Evolutionary conservation across 2,113 vertebrate genomes (phyloP).

Genomic region (Strix aluco): DNA sequence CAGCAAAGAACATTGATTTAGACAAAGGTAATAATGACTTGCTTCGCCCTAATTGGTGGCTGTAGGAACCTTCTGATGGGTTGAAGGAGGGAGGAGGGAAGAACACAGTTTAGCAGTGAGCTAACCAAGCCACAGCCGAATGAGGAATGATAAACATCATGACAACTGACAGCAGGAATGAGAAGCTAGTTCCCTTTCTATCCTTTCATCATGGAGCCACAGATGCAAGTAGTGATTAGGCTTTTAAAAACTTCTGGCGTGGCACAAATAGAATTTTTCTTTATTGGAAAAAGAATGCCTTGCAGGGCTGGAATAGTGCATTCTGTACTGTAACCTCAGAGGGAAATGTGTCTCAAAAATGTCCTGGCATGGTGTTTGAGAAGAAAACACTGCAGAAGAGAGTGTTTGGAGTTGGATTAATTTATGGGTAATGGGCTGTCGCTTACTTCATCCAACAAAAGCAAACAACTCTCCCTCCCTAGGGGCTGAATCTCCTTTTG

Average conservation of each 20-base stretch:
- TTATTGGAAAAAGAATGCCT: background rate
- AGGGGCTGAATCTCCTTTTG: background rate
- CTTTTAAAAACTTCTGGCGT: background rate
- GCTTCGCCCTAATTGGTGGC: constrained; percentile 12
- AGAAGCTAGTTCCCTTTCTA: background rate
- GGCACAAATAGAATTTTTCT: background rate
- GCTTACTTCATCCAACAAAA: background rate
- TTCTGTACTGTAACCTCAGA: background rate
- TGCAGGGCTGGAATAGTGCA: background rate
- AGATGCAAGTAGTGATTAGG: constrained; percentile 31
- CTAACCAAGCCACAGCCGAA: background rate
- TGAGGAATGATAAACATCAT: background rate
- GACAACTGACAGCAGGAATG: background rate
- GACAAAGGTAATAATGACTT: constrained; percentile 84
- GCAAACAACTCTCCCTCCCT: background rate
- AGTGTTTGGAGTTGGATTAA: background rate
- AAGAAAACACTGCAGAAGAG: background rate
- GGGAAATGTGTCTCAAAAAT: background rate
- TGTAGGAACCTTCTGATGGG: background rate
- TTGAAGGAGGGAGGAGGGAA: background rate
- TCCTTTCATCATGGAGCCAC: constrained; percentile 50
- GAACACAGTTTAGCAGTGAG: background rate
- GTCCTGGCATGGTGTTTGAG: background rate
- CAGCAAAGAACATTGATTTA: constrained; percentile 87
- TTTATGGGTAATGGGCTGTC: background rate